These are phyloP conservation scores for Drosophila mayaguana DNA, from an alignment of 2,888 invertebrate genomes.

Conservation along the genomic window DNA sequence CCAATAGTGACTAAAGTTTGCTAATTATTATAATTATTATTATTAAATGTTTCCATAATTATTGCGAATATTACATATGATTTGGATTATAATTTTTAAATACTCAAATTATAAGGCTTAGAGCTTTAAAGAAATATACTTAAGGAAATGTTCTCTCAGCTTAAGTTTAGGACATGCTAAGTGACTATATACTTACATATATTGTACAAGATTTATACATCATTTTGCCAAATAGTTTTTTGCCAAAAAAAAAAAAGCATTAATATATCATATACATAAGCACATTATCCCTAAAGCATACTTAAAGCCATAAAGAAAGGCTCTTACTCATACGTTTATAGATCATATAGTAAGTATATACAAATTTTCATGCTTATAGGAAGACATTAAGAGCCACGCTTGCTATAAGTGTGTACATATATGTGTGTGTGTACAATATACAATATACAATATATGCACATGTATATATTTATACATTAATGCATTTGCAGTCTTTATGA, in stretches of 20 bases:
- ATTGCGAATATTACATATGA: too few relatives aligned
- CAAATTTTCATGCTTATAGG: constrained; percentile 4
- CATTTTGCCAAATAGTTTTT: neutral
- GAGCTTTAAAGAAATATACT: too few relatives aligned
- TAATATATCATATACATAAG: constrained; percentile 3
- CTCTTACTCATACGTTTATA: constrained; percentile 2
- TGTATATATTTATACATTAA: neutral
- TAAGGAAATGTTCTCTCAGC: too few relatives aligned
- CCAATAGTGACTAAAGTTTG: too few relatives aligned
- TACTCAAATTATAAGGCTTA: too few relatives aligned
- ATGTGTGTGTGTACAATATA: neutral
- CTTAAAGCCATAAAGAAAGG: neutral
- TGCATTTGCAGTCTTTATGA: constrained; percentile 26
- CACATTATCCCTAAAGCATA: neutral
- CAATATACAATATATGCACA: neutral
- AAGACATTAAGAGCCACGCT: constrained; percentile 1
- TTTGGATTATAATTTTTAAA: too few relatives aligned
- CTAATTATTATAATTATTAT: too few relatives aligned
- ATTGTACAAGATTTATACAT: neutral
- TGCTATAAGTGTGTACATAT: neutral
- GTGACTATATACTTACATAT: too few relatives aligned
- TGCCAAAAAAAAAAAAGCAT: neutral
- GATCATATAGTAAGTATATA: constrained; percentile 2
- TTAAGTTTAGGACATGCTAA: too few relatives aligned
- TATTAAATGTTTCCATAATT: too few relatives aligned